Conservation (phyloP, 2,797 vertebrate genomes). For the Brotula barbata region DNA sequence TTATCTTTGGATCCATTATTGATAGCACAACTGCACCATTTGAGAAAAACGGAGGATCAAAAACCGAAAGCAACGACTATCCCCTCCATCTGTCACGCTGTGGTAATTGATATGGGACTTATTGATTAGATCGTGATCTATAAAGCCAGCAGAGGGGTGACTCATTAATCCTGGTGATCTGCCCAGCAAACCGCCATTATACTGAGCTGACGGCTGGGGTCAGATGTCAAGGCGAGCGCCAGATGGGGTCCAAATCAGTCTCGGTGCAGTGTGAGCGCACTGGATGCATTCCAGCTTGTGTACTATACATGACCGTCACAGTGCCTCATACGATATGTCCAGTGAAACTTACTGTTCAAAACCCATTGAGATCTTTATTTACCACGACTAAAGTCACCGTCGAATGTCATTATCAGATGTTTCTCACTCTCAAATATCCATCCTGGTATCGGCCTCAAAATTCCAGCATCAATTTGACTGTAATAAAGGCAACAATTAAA, state of each 20-base stretch:
- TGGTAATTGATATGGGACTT: constrained; percentile 37
- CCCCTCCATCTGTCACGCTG: constrained; percentile 50
- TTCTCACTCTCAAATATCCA: too few relatives aligned
- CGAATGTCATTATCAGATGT: too few relatives aligned
- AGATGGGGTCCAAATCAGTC: constrained; percentile 59
- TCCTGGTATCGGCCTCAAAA: too few relatives aligned
- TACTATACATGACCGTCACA: too few relatives aligned
- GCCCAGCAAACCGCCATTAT: constrained; percentile 41
- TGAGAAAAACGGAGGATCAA: constrained; percentile 9
- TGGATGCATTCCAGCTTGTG: too few relatives aligned
- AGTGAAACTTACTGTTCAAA: too few relatives aligned
- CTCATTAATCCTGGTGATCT: constrained; percentile 58
- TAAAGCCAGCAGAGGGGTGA: constrained; percentile 24
- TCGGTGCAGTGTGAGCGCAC: constrained; percentile 5
- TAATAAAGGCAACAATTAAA: too few relatives aligned
- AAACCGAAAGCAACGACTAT: constrained; percentile 24
- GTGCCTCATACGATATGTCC: too few relatives aligned
- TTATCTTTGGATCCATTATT: constrained; percentile 36
- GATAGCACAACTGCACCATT: constrained; percentile 24
- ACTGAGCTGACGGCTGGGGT: constrained; percentile 45
- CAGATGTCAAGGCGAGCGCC: constrained; percentile 62
- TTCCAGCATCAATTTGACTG: too few relatives aligned
- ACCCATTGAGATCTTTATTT: too few relatives aligned
- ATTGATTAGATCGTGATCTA: constrained; percentile 56
- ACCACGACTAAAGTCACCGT: too few relatives aligned